These are phyloP conservation scores for Adoxophyes honmai DNA, from an alignment of 1,140 invertebrate species.

Conservation along the genomic window DNA sequence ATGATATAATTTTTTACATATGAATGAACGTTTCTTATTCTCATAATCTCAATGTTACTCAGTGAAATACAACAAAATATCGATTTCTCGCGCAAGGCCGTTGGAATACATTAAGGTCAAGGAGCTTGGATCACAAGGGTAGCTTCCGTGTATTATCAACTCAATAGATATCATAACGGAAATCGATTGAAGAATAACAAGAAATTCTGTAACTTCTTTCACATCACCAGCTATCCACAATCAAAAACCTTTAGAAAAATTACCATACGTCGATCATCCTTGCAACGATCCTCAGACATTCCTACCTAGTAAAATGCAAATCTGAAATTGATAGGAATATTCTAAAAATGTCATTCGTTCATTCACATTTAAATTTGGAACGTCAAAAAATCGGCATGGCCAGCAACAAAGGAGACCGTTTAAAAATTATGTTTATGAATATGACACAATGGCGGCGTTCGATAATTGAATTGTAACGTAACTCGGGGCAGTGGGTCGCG, in stretches of 20 bases:
- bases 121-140: constrained; percentile 28
- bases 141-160: constrained; percentile 44
- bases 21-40: not conserved
- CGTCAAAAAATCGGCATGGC: constrained; percentile 46
- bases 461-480: constrained; percentile 68
- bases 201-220: constrained; percentile 33
- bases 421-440: constrained; percentile 59
- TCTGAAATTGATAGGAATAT: constrained; percentile 52
- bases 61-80: constrained; percentile 26
- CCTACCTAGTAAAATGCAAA: constrained; percentile 56
- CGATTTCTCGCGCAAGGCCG: constrained; percentile 34
- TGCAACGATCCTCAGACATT: constrained; percentile 65
- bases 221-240: constrained; percentile 33
- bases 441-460: constrained; percentile 49
- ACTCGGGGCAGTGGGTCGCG: constrained; percentile 65
- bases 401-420: constrained; percentile 47
- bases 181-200: constrained; percentile 68
- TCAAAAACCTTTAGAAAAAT: constrained; percentile 39
- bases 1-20: not conserved
- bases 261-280: constrained; percentile 66
- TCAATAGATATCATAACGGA: constrained; percentile 55
- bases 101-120: constrained; percentile 49
- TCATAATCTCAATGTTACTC: constrained; percentile 15
- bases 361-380: constrained; percentile 59
- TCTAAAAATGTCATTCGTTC: constrained; percentile 37